phyloP scores from a whole-genome alignment of 2,797 vertebrate genomes.

The Hozukius guyotensis region DNA sequence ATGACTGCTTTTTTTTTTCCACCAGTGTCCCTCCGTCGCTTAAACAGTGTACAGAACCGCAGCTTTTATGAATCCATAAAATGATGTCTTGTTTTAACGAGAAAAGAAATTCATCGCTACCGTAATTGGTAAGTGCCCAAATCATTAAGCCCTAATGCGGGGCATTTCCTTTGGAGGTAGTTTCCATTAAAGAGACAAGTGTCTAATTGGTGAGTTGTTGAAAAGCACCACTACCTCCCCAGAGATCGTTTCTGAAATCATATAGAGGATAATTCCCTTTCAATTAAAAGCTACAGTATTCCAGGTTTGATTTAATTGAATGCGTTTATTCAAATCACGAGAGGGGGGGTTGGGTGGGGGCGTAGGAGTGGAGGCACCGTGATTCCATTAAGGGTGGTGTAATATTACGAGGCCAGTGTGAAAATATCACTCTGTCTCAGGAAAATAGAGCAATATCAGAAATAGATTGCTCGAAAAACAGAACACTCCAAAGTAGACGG shows the following conservation, averaged over 20 bases:
- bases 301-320: conserved; percentile 83
- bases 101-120: conserved; percentile 77
- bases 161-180: conserved; percentile 81
- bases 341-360: background rate
- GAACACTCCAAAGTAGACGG: conserved; percentile 68
- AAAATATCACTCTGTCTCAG: conserved; percentile 69
- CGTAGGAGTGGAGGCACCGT: conserved; percentile 35
- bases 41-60: conserved; percentile 37
- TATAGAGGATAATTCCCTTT: conserved; percentile 84
- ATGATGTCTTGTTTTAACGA: conserved; percentile 81
- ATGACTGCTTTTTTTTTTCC: background rate
- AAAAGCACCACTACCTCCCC: conserved; percentile 79
- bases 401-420: conserved; percentile 71
- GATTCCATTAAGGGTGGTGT: conserved; percentile 76
- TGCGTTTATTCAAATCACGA: conserved; percentile 76
- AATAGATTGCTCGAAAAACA: conserved; percentile 76
- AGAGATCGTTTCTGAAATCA: conserved; percentile 79
- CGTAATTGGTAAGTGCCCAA: conserved; percentile 81
- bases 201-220: conserved; percentile 84
- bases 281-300: conserved; percentile 83
- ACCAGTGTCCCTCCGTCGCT: background rate
- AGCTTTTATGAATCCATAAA: conserved; percentile 79
- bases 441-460: conserved; percentile 78
- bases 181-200: conserved; percentile 81
- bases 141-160: conserved; percentile 82